Base-by-base conservation (phyloP, 2,797 vertebrate genomes). In the Sciurus vulgaris region DNA sequence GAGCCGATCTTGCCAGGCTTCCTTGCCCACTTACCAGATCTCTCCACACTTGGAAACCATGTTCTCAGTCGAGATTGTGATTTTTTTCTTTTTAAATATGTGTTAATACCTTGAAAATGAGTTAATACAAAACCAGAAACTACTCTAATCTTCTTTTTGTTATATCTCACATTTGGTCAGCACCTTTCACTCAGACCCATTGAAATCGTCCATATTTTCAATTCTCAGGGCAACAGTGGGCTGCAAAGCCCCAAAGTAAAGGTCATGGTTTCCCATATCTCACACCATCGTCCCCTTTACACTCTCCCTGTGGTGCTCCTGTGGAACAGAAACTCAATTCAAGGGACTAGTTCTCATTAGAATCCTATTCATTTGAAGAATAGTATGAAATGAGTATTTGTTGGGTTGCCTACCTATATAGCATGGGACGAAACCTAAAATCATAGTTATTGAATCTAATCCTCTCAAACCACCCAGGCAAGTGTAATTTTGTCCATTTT, bases 261-360 rank as follows among this genome's bases (percentile, higher is more conserved):
- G 84, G 93, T 96, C 44, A 30, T 0, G 14, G 84, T 84, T 89
- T 87, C 88, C 73, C 5, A 0, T 77, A 91, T 97, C 96, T 97
- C 79, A 78, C 81, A 88, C 93, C 79, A 85, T 96, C 76, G 7
- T 0, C 2, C 6, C 28, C 10, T 63, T 92, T n/a, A 61, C 38
- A 72, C 28, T 84, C 81, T 96, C 56, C 70, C 35, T n/a, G 0
- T 0, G 1, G 38, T 51, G 61, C 44, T 77, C 81, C 88, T 94
- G 88, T 83, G 78, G 67, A 86, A 63, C 12, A 91, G 92, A 95
- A 96, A 95, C 89, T n/a, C 30, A 22, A 63, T 30, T 89, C 69
- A 30, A 88, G 90, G 85, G 86, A 82, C 35, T 22, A 13, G 67
- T 76, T 92, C 59, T 94, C 86, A 44, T n/a, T 56, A 59, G 22